Evolutionary conservation across 2,113 vertebrate species (phyloP).

Genomic region (Erinaceus europaeus): DNA sequence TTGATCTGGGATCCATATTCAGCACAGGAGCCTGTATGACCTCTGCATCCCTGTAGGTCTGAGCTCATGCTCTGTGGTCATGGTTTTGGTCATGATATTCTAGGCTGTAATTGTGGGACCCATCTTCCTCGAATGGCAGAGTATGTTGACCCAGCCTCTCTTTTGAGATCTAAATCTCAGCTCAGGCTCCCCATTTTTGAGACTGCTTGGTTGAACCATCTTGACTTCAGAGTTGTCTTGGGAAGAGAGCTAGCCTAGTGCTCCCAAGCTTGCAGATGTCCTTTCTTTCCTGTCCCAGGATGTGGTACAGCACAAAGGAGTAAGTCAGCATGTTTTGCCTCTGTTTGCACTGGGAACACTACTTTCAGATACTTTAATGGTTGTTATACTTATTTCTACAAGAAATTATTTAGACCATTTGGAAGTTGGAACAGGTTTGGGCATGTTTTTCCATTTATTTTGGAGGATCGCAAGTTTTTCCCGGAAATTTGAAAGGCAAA

Average conservation of each 20-base stretch:
- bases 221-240: background rate
- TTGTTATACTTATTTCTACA: background rate
- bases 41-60: too few species aligned
- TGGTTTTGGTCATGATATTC: too few species aligned
- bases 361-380: background rate
- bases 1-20: too few species aligned
- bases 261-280: background rate
- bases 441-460: background rate
- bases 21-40: too few species aligned
- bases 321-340: background rate
- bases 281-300: background rate
- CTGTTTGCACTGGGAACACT: background rate
- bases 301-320: background rate
- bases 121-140: too few species aligned
- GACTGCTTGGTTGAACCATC: background rate
- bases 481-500: constrained; percentile 43
- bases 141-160: too few species aligned
- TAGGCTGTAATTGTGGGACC: too few species aligned
- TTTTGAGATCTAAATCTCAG: too few species aligned
- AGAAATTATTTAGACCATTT: background rate
- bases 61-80: too few species aligned
- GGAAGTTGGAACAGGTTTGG: background rate
- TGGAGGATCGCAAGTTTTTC: constrained; percentile 46
- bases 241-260: background rate
- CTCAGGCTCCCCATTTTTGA: background rate